Evolutionary conservation across 2,888 invertebrate species (phyloP).

Genomic region (Coenonympha arcania): DNA sequence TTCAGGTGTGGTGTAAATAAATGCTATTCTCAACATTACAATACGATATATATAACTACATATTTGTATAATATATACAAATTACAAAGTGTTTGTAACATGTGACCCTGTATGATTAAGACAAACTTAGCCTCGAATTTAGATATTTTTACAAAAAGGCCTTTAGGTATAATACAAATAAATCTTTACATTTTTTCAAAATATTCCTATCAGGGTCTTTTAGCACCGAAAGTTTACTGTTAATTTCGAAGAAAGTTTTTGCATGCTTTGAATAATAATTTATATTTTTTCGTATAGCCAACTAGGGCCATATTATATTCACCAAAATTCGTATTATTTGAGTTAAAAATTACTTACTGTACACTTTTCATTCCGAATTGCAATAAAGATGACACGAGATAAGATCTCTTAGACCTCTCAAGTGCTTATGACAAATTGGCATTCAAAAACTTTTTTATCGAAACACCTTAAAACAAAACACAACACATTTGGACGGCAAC

Average conservation of each 20-base stretch:
- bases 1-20: conserved; percentile 70
- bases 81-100: conserved; percentile 53
- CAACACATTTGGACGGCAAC: conserved; percentile 57
- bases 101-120: conserved; percentile 63
- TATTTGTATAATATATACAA: conserved; percentile 49
- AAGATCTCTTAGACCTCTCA: no score
- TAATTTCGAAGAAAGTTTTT: conserved; percentile 19
- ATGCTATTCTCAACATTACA: conserved; percentile 47
- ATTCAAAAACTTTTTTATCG: conserved; percentile 19
- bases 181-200: conserved; percentile 35
- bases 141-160: conserved; percentile 48
- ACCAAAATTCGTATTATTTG: no score
- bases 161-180: conserved; percentile 52
- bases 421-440: no score
- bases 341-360: no score
- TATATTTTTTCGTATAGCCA: no score
- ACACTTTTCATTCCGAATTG: no score
- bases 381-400: no score
- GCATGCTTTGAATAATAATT: conserved; percentile 5
- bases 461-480: conserved; percentile 15
- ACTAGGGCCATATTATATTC: no score
- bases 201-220: conserved; percentile 45
- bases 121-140: conserved; percentile 58
- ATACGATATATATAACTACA: conserved; percentile 37
- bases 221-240: conserved; percentile 54